phyloP scores from a whole-genome alignment of 2,113 vertebrate genomes.

The Tachysurus fulvidraco region DNA sequence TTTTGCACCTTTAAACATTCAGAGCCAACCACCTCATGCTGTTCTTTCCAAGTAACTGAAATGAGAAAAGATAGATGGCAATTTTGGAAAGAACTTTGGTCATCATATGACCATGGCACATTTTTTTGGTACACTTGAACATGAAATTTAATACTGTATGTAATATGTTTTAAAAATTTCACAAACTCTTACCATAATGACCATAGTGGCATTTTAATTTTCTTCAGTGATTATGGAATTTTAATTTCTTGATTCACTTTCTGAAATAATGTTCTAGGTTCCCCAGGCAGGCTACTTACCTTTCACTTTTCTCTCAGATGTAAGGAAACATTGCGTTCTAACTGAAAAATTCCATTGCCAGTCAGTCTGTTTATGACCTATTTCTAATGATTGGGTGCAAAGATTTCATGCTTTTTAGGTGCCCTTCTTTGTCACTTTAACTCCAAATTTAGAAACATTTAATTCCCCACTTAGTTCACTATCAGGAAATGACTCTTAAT shows the following conservation, averaged over 20 bases:
- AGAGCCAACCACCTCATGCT: conserved; percentile 42
- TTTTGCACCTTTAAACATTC: conserved; percentile 48
- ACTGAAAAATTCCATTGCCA: not conserved
- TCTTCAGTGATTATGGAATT: conserved; percentile 12
- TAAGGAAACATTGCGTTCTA: conserved; percentile 15
- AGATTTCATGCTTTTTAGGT: conserved; percentile 9
- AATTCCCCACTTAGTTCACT: conserved; percentile 10
- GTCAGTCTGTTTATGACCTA: conserved; percentile 8
- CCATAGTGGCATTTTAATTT: conserved; percentile 16
- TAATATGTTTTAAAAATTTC: conserved; percentile 4
- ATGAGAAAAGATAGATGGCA: conserved; percentile 28
- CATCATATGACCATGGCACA: not conserved
- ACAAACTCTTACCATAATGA: conserved; percentile 1
- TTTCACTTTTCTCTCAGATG: conserved; percentile 14
- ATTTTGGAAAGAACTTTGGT: conserved; percentile 23
- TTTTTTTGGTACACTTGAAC: not conserved
- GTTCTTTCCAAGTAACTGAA: conserved; percentile 43
- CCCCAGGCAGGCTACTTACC: not conserved
- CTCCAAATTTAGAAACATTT: conserved; percentile 37
- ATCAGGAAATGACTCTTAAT: conserved; percentile 22
- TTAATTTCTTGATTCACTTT: conserved; percentile 9
- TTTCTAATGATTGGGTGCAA: conserved; percentile 14
- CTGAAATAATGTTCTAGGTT: conserved; percentile 29
- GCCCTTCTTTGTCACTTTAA: conserved; percentile 3
- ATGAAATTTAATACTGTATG: not conserved